Base-by-base conservation (phyloP, 2,113 vertebrate genomes). In the Chaetorhynchus papuensis region DNA sequence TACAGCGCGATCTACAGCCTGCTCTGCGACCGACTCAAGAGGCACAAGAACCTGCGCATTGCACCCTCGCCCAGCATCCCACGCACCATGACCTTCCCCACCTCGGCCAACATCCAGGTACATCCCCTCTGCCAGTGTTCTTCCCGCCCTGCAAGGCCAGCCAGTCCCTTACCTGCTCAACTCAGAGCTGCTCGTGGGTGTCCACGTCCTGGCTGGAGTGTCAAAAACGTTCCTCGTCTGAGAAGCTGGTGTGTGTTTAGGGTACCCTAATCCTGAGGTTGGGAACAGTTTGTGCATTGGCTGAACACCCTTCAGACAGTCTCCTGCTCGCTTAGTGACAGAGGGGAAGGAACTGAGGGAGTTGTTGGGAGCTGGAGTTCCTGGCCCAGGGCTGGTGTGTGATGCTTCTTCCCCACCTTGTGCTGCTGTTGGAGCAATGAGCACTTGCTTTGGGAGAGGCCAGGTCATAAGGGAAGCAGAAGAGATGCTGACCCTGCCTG, bases 1-100 rank as follows among this genome's bases (percentile, higher is more conserved):
- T 99, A 99, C 98, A 99, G 99, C 84, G 99, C 99, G 84, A 99
- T 99, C 98, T 99, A 99, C 98, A 99, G 99, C 97, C 98, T 99
- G 97, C 98, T 99, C 92, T 99, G 99, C 20, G 99, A 99, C 90
- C 99, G 99, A n/a, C 98, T 99, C 76, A 99, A 98, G 98, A 98
- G 99, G 89, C 98, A 99, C 97, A 99, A 99, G 98, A 99, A 98
- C 26, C 97, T 99, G 93, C 98, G 98, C 23, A 98, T 99, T 0
- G 97, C 98, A 0, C 81, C 98, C 4, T 98, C 98, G 13, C 98
- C 99, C 6, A 98, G 98, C 33, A 93, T 98, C 17, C 98, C 98
- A 0, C 98, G 99, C 47, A 92, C 98, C 90, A 85, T 99, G 90
- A 92, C 97, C 86, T 99, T 99, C 96, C 98, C 98, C 71, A 87